A percentile compares a stretch with the other conserved stretches of the same genome.
Conservation (phyloP, 2,113 vertebrate species). For the Rhegmatorhina hoffmannsi region DNA sequence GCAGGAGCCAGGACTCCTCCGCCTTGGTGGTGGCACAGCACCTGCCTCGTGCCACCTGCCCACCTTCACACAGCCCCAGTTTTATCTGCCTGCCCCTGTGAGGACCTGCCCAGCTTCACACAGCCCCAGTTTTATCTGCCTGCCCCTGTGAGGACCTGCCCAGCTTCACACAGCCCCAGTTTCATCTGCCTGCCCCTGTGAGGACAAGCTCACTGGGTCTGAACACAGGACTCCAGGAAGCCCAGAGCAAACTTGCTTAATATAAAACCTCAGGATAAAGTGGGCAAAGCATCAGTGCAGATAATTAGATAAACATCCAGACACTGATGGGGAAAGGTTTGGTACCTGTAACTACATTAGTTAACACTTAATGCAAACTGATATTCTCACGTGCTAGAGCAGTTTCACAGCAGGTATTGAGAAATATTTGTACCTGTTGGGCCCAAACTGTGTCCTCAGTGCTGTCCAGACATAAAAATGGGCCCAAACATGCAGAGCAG, state of each 20-base stretch:
- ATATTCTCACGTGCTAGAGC: background rate
- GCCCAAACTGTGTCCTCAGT: background rate
- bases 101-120: too few relatives aligned
- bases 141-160: background rate
- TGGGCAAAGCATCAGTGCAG: background rate
- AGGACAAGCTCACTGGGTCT: fast-evolving
- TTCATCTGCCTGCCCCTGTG: background rate
- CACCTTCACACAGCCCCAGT: background rate
- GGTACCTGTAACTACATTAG: fast-evolving
- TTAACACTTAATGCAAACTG: background rate
- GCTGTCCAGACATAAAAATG: background rate
- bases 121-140: background rate
- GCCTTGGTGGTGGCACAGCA: background rate
- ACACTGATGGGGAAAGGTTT: background rate
- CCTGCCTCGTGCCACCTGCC: background rate
- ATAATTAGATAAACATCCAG: background rate
- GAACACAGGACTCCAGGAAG: background rate
- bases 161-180: too few relatives aligned
- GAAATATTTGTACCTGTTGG: background rate
- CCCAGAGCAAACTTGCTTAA: background rate
- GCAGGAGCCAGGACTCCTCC: background rate
- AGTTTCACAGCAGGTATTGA: background rate
- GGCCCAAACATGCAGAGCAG: background rate
- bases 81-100: too few relatives aligned
- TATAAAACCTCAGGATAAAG: fast-evolving